These are phyloP conservation scores for Onychostruthus taczanowskii DNA, from an alignment of 2,113 vertebrate species.

Conservation along the genomic window DNA sequence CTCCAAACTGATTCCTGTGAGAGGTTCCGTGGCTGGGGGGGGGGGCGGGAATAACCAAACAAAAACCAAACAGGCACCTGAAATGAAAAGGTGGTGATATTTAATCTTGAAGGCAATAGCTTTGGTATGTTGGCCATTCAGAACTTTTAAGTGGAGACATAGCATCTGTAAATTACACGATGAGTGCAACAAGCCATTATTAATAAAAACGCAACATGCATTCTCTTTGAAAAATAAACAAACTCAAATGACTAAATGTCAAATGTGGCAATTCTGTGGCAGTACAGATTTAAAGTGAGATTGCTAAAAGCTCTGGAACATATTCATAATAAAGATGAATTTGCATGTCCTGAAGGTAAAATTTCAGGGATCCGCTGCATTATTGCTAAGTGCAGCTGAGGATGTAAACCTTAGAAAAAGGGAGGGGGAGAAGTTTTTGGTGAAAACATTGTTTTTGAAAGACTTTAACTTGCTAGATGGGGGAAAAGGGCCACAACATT, in stretches of 20 bases:
- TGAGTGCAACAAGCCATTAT: not conserved
- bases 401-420: not conserved
- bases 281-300: not conserved
- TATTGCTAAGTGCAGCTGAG: not conserved
- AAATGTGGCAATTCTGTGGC: not conserved
- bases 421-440: not conserved
- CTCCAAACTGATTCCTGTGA: not conserved
- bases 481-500: fast-evolving
- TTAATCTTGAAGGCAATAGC: not conserved
- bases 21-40: fast-evolving
- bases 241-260: not conserved
- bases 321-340: not conserved
- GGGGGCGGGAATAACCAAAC: not conserved
- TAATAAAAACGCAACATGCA: not conserved
- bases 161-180: not conserved
- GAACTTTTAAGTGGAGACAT: not conserved
- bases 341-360: not conserved
- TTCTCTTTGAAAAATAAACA: not conserved
- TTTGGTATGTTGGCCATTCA: not conserved
- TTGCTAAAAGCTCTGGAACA: not conserved
- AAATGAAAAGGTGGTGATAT: not conserved
- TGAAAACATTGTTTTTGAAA: not conserved
- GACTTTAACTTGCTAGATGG: not conserved
- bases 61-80: not conserved
- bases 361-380: not conserved